Evolutionary conservation across 64 coral and sea anemone species (phyloP).

Genomic region (Platygyra sinensis): DNA sequence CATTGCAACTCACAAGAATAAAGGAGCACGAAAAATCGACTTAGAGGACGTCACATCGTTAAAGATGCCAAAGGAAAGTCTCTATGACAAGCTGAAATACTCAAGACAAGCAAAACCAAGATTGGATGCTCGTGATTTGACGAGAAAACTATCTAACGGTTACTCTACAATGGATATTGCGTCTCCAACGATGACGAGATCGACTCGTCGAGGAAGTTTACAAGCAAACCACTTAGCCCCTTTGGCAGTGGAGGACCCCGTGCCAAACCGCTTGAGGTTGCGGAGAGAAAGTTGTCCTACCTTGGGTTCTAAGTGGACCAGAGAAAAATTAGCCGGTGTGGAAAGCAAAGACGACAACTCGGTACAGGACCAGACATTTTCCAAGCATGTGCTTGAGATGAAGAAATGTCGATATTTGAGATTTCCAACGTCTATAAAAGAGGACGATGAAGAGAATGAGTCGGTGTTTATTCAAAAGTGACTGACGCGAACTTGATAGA

Average conservation of each 20-base stretch:
- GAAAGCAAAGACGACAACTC: neutral
- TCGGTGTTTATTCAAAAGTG: neutral
- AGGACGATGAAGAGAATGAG: conserved; percentile 30
- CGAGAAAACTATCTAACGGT: neutral
- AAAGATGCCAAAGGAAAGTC: neutral
- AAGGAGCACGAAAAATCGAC: neutral
- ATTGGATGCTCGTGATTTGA: neutral
- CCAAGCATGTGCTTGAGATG: conserved; percentile 15
- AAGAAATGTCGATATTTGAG: conserved; percentile 43
- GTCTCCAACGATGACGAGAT: neutral
- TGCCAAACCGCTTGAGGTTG: neutral
- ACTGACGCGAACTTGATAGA: neutral
- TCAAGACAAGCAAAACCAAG: neutral
- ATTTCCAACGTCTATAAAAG: conserved; percentile 30
- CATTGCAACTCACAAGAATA: conserved; percentile 3
- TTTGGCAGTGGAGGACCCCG: neutral
- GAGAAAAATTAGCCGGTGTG: neutral
- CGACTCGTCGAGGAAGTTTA: neutral
- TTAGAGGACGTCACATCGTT: neutral
- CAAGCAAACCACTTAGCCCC: neutral
- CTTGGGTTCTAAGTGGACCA: neutral
- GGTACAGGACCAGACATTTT: neutral
- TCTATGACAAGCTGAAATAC: neutral
- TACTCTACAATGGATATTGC: conserved; percentile 2
- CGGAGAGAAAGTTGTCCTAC: conserved; percentile 22